phyloP scores from a whole-genome alignment of 2,888 invertebrate genomes.

The Eulithis testata region DNA sequence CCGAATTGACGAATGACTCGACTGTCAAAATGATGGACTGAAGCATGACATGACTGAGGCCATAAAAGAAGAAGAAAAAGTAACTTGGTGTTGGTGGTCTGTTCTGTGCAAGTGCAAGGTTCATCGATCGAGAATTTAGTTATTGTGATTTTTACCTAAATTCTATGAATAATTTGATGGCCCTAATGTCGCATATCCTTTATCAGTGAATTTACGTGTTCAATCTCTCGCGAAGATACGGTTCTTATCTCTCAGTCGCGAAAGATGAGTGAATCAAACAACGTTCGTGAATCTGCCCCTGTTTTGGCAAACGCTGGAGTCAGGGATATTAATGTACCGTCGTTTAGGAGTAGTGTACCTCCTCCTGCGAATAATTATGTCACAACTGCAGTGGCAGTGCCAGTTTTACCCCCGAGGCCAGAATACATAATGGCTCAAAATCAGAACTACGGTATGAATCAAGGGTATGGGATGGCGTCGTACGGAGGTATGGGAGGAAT shows the following conservation, averaged over 20 bases:
- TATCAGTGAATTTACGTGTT: constrained; percentile 48
- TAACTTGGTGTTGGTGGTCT: no score
- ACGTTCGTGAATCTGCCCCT: constrained; percentile 58
- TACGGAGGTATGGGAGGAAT: constrained; percentile 48
- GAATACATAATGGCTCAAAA: constrained; percentile 55
- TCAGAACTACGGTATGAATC: constrained; percentile 60
- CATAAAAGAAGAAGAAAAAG: no score
- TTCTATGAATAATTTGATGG: constrained; percentile 17
- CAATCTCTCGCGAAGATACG: constrained; percentile 38
- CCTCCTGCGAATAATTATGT: not conserved
- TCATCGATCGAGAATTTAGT: not conserved
- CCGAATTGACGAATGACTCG: no score
- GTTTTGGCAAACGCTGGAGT: constrained; percentile 59
- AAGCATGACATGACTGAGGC: no score
- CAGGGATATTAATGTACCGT: constrained; percentile 43
- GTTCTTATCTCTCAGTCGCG: constrained; percentile 40
- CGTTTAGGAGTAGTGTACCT: constrained; percentile 64
- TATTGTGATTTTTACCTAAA: not conserved
- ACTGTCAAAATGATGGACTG: no score
- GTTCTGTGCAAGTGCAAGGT: no score
- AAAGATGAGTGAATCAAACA: constrained; percentile 70
- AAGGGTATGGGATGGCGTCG: constrained; percentile 38
- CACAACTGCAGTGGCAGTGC: constrained; percentile 31
- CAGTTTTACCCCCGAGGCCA: constrained; percentile 68
- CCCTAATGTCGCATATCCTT: constrained; percentile 41